A percentile compares a stretch with the other conserved stretches of the same genome.
phyloP scores from a whole-genome alignment of 2,888 invertebrate genomes.

The Tetragnatha montana region DNA sequence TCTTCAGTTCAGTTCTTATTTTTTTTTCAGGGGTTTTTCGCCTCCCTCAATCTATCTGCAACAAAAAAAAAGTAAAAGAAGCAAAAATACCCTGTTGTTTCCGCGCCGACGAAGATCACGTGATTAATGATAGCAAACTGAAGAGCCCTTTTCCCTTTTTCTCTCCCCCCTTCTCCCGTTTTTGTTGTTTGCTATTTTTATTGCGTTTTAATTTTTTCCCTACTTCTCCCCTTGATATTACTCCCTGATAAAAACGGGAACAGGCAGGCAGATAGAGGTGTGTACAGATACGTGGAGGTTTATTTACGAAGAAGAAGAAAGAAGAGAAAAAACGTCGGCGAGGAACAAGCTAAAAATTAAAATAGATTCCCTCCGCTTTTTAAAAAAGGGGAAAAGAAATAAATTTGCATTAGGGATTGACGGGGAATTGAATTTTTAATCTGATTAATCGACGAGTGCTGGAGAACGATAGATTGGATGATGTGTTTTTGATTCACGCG shows the following conservation, averaged over 20 bases:
- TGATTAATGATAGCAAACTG: conserved; percentile 70
- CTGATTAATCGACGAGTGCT: conserved; percentile 69
- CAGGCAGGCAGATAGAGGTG: conserved; percentile 15
- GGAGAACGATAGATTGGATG: conserved; percentile 64
- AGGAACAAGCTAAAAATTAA: conserved; percentile 53
- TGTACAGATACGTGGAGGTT: conserved; percentile 31
- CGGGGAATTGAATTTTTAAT: conserved; percentile 70
- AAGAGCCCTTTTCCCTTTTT: conserved; percentile 65
- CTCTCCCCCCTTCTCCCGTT: conserved; percentile 24
- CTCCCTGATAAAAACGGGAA: conserved; percentile 40
- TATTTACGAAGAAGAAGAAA: conserved; percentile 21
- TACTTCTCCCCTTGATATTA: conserved; percentile 53
- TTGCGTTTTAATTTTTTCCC: conserved; percentile 64
- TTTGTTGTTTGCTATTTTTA: conserved; percentile 61
- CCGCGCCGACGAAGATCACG: conserved; percentile 63
- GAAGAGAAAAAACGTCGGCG: conserved; percentile 25
- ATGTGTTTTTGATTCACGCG: conserved; percentile 70
- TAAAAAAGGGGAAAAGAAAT: conserved; percentile 59
- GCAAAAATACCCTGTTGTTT: conserved; percentile 69
- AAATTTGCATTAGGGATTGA: conserved; percentile 71
- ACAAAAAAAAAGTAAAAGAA: conserved; percentile 61
- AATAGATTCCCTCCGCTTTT: conserved; percentile 26
- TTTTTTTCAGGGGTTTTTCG: conserved; percentile 25
- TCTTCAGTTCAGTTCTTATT: conserved; percentile 54
- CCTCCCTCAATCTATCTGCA: conserved; percentile 24